Evolutionary conservation across 2,888 invertebrate species (phyloP).

Genomic region (Ametastegia equiseti): DNA sequence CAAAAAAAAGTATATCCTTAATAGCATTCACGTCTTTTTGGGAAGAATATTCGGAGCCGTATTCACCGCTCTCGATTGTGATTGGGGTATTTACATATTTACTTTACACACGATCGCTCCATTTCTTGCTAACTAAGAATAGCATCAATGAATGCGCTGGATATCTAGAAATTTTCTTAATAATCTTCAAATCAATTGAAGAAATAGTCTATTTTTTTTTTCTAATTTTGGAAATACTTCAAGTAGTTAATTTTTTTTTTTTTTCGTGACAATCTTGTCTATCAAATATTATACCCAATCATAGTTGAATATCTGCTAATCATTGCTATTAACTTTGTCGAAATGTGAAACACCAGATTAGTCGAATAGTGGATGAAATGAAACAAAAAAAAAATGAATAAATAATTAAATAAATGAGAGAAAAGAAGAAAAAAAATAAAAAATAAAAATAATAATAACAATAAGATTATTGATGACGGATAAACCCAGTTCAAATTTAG

Average conservation of each 20-base stretch:
- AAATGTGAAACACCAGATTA: conserved; percentile 48
- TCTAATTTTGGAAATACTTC: not conserved
- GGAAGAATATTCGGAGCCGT: not conserved
- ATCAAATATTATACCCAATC: conserved; percentile 22
- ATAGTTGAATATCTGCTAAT: conserved; percentile 37
- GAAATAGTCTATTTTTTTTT: not conserved
- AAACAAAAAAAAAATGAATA: conserved; percentile 43
- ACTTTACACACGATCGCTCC: no score
- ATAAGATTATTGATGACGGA: conserved; percentile 42
- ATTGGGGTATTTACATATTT: not conserved
- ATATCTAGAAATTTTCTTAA: not conserved
- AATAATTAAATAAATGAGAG: conserved; percentile 1
- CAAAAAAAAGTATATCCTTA: conserved; percentile 20
- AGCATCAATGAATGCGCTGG: not conserved
- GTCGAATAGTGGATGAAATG: conserved; percentile 48
- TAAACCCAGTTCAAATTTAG: conserved; percentile 58
- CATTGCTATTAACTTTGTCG: conserved; percentile 19
- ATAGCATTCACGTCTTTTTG: conserved; percentile 19
- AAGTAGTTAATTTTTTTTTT: conserved; percentile 7
- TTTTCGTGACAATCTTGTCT: not conserved
- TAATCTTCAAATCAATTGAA: not conserved
- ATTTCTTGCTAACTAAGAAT: not conserved
- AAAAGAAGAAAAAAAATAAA: not conserved
- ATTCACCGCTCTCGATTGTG: conserved; percentile 25
- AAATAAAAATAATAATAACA: not conserved